Percentiles rank a stretch among this genome's conserved stretches.
These are phyloP conservation scores for Archilochus colubris DNA, from an alignment of 2,113 vertebrate genomes.

Conservation along the genomic window DNA sequence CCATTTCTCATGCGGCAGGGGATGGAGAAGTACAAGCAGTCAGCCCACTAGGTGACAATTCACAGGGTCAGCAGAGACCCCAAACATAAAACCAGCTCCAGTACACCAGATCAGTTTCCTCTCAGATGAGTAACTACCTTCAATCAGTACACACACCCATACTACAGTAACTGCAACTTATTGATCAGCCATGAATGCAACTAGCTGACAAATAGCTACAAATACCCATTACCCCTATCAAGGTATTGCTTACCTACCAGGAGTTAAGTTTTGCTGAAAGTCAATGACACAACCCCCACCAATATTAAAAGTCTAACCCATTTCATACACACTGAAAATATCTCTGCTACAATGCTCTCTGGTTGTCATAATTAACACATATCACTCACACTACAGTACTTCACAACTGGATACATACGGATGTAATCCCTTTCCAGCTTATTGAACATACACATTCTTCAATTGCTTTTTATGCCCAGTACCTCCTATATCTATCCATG, in stretches of 20 bases:
- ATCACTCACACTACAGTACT: neutral
- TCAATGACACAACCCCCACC: no score
- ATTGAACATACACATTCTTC: neutral
- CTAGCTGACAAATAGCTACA: neutral
- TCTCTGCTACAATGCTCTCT: neutral
- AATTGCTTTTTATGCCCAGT: neutral
- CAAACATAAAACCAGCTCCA: neutral
- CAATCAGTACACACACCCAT: neutral
- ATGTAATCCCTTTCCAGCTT: neutral
- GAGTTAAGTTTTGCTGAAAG: no score
- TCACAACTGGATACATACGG: neutral
- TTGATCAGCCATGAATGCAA: neutral
- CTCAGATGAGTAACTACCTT: neutral
- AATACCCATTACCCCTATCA: neutral
- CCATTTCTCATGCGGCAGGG: neutral
- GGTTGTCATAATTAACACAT: neutral
- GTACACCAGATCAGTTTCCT: neutral
- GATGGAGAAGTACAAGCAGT: neutral
- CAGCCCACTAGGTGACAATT: neutral
- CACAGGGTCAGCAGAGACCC: neutral
- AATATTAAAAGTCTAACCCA: no score
- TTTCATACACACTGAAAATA: neutral
- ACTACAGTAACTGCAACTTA: neutral
- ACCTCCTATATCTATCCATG: neutral
- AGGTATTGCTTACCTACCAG: neutral